phyloP scores from a whole-genome alignment of 2,113 vertebrate species.

The Orcinus orca region DNA sequence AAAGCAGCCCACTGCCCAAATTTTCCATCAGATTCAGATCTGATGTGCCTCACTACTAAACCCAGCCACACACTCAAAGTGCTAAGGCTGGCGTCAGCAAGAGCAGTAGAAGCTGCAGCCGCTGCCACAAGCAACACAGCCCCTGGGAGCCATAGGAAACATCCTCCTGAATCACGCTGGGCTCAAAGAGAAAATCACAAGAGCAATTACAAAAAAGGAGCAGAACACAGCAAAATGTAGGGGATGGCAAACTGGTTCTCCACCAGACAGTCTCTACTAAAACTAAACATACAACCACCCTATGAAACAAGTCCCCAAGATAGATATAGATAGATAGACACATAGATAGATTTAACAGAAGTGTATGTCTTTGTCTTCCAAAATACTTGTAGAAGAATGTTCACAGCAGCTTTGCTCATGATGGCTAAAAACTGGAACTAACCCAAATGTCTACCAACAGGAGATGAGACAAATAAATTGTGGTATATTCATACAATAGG shows the following conservation, averaged over 20 bases:
- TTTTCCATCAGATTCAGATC: background rate
- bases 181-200: background rate
- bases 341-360: background rate
- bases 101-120: background rate
- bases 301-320: background rate
- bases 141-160: background rate
- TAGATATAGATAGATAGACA: background rate
- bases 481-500: background rate
- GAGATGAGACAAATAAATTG: background rate
- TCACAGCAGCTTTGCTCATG: background rate
- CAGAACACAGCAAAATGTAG: background rate
- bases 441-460: background rate
- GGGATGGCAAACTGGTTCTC: background rate
- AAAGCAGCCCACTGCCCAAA: background rate
- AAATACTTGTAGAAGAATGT: background rate
- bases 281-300: background rate
- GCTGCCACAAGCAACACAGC: background rate
- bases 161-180: background rate
- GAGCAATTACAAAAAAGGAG: background rate
- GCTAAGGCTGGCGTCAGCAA: background rate
- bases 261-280: background rate
- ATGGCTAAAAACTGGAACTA: background rate
- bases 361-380: background rate
- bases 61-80: background rate
- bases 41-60: background rate